phyloP scores from a whole-genome alignment of 2,797 vertebrate species.

The Cheirogaleus major region DNA sequence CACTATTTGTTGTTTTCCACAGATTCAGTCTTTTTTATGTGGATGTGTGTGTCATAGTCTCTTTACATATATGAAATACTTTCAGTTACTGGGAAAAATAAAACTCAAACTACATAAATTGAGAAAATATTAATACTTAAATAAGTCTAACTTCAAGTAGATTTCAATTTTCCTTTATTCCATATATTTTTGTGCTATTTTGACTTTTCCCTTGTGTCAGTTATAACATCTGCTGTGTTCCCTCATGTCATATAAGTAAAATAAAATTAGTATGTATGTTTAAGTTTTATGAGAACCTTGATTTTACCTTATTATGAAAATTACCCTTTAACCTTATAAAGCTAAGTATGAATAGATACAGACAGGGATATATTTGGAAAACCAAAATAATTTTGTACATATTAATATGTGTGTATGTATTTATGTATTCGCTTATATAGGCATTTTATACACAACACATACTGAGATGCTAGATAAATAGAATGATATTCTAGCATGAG shows the following conservation, averaged over 20 bases:
- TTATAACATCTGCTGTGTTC: background rate
- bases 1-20: background rate
- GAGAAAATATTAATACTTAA: background rate
- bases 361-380: background rate
- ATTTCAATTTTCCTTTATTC: background rate
- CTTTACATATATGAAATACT: background rate
- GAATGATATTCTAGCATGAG: background rate
- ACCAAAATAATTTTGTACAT: background rate
- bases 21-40: background rate
- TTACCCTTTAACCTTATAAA: background rate
- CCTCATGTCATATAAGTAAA: background rate
- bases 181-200: background rate
- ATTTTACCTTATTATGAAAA: background rate
- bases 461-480: background rate
- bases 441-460: background rate
- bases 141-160: background rate
- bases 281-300: background rate
- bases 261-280: background rate
- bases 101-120: background rate
- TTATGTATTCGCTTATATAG: background rate
- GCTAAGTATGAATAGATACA: background rate
- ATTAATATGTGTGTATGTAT: background rate
- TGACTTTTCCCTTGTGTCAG: background rate
- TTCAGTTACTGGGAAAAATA: background rate
- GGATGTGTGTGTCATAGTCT: background rate